Evolutionary conservation across 2,797 vertebrate genomes (phyloP).

Genomic region (Myotis findleyi): DNA sequence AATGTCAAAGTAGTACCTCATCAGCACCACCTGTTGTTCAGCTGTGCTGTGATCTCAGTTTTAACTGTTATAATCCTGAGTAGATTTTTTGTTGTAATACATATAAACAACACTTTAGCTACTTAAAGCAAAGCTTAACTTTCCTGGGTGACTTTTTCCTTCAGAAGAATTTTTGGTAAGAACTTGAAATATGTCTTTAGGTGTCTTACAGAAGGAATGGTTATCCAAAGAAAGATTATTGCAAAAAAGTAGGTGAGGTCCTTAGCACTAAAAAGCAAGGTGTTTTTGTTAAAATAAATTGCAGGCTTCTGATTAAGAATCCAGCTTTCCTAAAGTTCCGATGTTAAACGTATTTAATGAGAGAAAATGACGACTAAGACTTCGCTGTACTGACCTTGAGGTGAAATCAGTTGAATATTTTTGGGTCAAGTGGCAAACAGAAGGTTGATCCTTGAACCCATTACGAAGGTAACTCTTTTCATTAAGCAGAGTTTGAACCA

Average conservation of each 20-base stretch:
- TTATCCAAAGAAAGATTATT: neutral
- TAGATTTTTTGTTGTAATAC: slow-evolving; percentile 73
- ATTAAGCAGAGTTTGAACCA: neutral
- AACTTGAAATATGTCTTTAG: slow-evolving; percentile 38
- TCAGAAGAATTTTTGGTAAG: slow-evolving; percentile 60
- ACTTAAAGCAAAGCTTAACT: slow-evolving; percentile 69
- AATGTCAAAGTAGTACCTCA: slow-evolving; percentile 89
- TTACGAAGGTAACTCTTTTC: neutral
- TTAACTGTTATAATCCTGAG: slow-evolving; percentile 53
- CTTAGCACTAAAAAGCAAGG: neutral
- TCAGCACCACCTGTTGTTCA: neutral
- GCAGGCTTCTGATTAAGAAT: slow-evolving; percentile 10
- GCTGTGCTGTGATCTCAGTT: slow-evolving; percentile 62
- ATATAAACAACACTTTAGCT: slow-evolving; percentile 82
- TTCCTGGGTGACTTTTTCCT: slow-evolving; percentile 52
- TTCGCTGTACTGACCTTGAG: neutral
- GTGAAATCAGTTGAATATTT: neutral
- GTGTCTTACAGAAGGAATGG: neutral
- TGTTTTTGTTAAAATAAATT: slow-evolving; percentile 22
- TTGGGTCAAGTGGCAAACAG: neutral
- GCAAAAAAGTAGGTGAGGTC: neutral
- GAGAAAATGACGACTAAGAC: slow-evolving; percentile 26
- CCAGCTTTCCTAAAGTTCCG: slow-evolving; percentile 18
- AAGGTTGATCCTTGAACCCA: neutral
- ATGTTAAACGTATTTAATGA: neutral